phyloP scores from a whole-genome alignment of 2,797 vertebrate species.

The Hemitrygon akajei region DNA sequence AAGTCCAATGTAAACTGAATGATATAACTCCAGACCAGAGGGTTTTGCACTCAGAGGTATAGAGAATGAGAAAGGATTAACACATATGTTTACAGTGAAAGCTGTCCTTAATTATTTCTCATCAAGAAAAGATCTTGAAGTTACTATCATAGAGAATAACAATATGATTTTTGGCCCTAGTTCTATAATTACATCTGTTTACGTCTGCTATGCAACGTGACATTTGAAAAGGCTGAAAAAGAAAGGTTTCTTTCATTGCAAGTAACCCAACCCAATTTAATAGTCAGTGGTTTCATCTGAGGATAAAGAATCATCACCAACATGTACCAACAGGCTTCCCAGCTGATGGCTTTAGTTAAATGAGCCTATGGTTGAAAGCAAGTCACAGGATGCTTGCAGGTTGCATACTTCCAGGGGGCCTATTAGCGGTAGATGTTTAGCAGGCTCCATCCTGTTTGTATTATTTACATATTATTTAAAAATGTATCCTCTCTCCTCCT shows the following conservation, averaged over 20 bases:
- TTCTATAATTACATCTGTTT: background rate
- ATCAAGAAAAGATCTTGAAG: background rate
- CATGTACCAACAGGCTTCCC: slow-evolving; percentile 46
- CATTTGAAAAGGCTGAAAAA: slow-evolving; percentile 12
- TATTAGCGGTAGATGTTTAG: slow-evolving; percentile 9
- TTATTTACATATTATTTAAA: background rate
- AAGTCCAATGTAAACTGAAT: background rate
- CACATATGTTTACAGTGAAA: background rate
- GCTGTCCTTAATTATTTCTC: background rate
- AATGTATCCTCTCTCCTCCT: background rate
- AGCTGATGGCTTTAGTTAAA: slow-evolving; percentile 44
- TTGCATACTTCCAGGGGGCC: background rate
- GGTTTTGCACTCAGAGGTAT: background rate
- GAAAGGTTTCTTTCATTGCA: slow-evolving; percentile 17
- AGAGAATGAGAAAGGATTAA: slow-evolving; percentile 15
- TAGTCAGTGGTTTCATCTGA: slow-evolving; percentile 12
- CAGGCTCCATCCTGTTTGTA: slow-evolving; percentile 28
- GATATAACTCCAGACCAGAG: background rate
- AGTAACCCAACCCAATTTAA: slow-evolving; percentile 25
- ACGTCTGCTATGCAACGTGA: slow-evolving; percentile 17
- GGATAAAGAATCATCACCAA: slow-evolving; percentile 36
- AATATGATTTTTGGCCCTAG: background rate
- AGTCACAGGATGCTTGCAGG: slow-evolving; percentile 39
- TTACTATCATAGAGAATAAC: slow-evolving; percentile 1
- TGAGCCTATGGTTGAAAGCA: slow-evolving; percentile 47